Base-by-base conservation (phyloP, 2,888 invertebrate genomes). In the Volucella inanis region DNA sequence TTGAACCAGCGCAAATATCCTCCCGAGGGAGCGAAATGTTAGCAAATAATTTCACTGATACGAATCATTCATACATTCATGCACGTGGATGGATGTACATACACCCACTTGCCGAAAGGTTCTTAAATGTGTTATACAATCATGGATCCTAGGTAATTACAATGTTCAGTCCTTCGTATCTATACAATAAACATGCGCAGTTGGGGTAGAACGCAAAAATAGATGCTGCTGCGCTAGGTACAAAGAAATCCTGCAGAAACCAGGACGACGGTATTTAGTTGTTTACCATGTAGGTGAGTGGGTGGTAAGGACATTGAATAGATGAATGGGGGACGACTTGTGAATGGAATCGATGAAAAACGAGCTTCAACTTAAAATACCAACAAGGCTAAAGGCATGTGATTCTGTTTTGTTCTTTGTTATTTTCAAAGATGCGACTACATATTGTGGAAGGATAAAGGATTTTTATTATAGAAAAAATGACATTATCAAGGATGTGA, bases 141-240 rank as follows among this genome's bases (percentile, higher is more conserved):
- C 55, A 68, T 55, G 55, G 68, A 68, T 68, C 61, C 75, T 75
- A 75, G 67, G 62, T 62, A 68, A 75, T 68, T 75, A 74, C 61
- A 61, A 47, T 67, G 62, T 75, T 68, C 68, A 22, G 38, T 31
- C 31, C 6, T 31, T 31, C 31, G 31, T 31, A 31, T 31, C 75
- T 75, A 50, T 75, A 75, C 62, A 75, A 55, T 62, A 74, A 72
- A 78, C 82, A 77, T 83, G 82, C 82, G 82, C 82, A 72, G 50
- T 77, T 43, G 43, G 41, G 43, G 50, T 54, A 65, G 11, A 47
- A 22, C 62, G 41, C 57, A 55, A 67, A 82, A 72, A 67, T 72
- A 77, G 71, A 77, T 74, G 74, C 67, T 74, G 61, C 49, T 74
- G 31, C 15, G 47, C 15, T 49, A 31, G 31, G 31, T 31, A 22